phyloP scores from a whole-genome alignment of 2,797 vertebrate species.

The Sebastes cheni region DNA sequence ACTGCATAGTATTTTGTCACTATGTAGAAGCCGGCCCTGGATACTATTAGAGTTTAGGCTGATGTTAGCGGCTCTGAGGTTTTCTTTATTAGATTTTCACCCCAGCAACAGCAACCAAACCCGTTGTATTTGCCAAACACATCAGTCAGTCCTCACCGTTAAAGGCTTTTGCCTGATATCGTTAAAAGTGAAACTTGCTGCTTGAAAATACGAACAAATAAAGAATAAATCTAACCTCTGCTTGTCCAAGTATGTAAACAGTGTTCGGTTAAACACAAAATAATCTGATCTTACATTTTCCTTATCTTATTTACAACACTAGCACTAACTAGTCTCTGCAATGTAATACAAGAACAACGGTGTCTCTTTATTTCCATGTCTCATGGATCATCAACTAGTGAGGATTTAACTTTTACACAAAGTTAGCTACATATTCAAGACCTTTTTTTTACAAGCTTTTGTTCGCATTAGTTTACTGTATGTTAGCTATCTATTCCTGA shows the following conservation, averaged over 20 bases:
- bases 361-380: not conserved
- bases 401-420: not conserved
- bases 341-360: too few relatives aligned
- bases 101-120: not conserved
- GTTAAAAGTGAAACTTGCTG: not conserved
- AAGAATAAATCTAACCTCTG: not conserved
- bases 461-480: fast-evolving
- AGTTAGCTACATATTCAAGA: too few relatives aligned
- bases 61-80: not conserved
- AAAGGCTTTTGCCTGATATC: fast-evolving
- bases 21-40: not conserved
- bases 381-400: not conserved
- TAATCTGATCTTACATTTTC: not conserved
- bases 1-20: not conserved
- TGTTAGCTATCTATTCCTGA: not conserved
- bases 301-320: fast-evolving
- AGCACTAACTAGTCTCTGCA: too few relatives aligned
- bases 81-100: not conserved
- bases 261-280: not conserved
- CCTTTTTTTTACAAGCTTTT: too few relatives aligned
- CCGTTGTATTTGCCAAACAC: fast-evolving
- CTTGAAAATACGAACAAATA: not conserved
- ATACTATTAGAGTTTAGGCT: too few relatives aligned
- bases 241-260: not conserved
- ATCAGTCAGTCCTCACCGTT: too few relatives aligned